Evolutionary conservation across 2,888 invertebrate genomes (phyloP).

Genomic region (Ennomos quercinarius): DNA sequence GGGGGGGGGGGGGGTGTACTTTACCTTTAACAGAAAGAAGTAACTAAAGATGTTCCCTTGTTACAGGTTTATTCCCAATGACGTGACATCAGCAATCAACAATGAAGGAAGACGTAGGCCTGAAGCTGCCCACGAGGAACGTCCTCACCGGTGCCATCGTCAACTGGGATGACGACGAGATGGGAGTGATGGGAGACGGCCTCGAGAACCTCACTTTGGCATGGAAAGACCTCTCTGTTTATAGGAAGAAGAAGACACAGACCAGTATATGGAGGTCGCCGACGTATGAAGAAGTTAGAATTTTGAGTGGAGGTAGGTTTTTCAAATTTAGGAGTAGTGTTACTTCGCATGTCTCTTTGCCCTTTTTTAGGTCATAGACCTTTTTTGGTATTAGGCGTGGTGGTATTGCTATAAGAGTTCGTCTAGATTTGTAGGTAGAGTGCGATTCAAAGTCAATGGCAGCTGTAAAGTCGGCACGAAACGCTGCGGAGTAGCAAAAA

Average conservation of each 20-base stretch:
- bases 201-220: slow-evolving; percentile 77
- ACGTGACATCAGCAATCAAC: slow-evolving; percentile 50
- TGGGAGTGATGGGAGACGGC: slow-evolving; percentile 61
- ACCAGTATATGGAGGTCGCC: slow-evolving; percentile 80
- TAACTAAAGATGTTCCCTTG: neutral
- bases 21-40: no score
- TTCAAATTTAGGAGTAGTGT: no score
- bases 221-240: slow-evolving; percentile 84
- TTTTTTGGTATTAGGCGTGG: no score
- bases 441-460: no score
- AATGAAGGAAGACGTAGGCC: slow-evolving; percentile 60
- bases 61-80: slow-evolving; percentile 54
- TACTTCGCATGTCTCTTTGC: no score
- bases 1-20: no score
- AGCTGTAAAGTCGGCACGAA: no score
- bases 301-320: slow-evolving; percentile 82
- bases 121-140: slow-evolving; percentile 74
- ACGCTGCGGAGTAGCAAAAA: no score
- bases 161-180: slow-evolving; percentile 78
- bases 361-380: no score
- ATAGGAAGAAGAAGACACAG: slow-evolving; percentile 75
- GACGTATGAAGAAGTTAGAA: slow-evolving; percentile 78
- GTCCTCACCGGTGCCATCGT: slow-evolving; percentile 76
- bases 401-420: no score
- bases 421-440: no score